phyloP scores from a whole-genome alignment of 2,888 invertebrate genomes.

The Calameuta idolon region DNA sequence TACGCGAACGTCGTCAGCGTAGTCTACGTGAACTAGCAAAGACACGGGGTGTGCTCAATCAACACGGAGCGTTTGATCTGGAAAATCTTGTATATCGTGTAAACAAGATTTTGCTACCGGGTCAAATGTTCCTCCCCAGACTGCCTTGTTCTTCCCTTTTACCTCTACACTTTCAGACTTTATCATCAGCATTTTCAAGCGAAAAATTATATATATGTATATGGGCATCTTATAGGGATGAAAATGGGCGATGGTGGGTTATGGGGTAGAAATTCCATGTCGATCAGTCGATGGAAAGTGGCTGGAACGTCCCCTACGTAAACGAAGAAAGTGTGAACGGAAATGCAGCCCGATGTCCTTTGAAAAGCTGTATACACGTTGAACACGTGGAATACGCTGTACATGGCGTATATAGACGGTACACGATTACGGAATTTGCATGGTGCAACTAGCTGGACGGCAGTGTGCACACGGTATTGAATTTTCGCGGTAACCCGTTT shows the following conservation, averaged over 20 bases:
- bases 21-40: background rate
- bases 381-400: background rate
- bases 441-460: background rate
- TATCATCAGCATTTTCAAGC: background rate
- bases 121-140: background rate
- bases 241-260: background rate
- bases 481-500: conserved; percentile 51
- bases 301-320: background rate
- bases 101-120: background rate
- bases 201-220: background rate
- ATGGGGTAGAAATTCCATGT: background rate
- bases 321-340: background rate
- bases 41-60: background rate
- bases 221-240: background rate
- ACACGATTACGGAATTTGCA: background rate
- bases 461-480: conserved; percentile 34
- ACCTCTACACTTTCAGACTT: background rate
- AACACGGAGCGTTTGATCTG: conserved; percentile 14
- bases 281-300: background rate
- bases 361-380: background rate
- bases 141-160: background rate
- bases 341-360: background rate
- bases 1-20: too few relatives aligned
- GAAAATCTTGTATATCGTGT: conserved; percentile 12
- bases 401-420: background rate